phyloP scores from a whole-genome alignment of 2,797 vertebrate genomes.

The Kryptopterus vitreolus region DNA sequence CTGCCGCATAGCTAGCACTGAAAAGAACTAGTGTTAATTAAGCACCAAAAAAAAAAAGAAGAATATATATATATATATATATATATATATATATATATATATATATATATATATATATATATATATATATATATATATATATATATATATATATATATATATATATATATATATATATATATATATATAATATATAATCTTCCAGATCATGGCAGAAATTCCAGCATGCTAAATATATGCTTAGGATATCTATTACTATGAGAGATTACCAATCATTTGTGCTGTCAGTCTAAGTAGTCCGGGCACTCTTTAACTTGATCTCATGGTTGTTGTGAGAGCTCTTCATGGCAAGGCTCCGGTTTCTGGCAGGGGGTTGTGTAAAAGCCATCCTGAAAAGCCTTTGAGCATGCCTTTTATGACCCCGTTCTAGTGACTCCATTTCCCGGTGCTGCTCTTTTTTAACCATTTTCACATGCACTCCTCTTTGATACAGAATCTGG shows the following conservation, averaged over 20 bases:
- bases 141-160: too few relatives aligned
- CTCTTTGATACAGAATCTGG: conserved; percentile 56
- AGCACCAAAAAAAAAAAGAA: neutral
- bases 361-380: conserved; percentile 42
- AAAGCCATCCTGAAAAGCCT: conserved; percentile 38
- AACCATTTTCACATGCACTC: conserved; percentile 53
- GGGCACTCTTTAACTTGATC: conserved; percentile 22
- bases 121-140: too few relatives aligned
- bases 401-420: conserved; percentile 53
- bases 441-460: conserved; percentile 36
- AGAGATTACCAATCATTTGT: conserved; percentile 22
- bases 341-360: conserved; percentile 41
- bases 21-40: neutral
- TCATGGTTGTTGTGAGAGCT: conserved; percentile 29
- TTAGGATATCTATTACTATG: neutral
- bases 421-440: conserved; percentile 43
- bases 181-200: too few relatives aligned
- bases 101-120: too few relatives aligned
- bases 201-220: neutral
- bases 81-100: too few relatives aligned
- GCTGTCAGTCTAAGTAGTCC: conserved; percentile 30
- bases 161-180: too few relatives aligned
- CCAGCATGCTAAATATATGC: neutral
- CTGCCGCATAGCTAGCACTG: neutral
- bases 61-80: too few relatives aligned